Percentiles rank a stretch among this genome's conserved stretches.
Conservation (phyloP, 2,113 vertebrate genomes). For the Ciconia stormi region DNA sequence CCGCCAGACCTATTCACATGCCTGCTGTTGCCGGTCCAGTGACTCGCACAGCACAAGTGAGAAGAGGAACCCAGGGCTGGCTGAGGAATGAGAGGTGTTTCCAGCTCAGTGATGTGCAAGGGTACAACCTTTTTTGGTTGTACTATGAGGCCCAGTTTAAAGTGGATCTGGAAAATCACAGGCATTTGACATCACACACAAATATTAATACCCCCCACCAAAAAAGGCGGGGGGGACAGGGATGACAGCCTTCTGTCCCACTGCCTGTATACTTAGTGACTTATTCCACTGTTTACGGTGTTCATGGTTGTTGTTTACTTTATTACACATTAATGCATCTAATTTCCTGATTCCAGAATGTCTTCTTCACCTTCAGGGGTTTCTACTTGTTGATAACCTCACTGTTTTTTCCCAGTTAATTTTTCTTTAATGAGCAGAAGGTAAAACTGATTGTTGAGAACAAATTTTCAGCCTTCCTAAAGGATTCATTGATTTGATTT, state of each 20-base stretch:
- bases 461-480: not conserved
- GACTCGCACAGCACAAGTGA: not conserved
- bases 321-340: not conserved
- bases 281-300: not conserved
- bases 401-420: not conserved
- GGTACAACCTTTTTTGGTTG: not conserved
- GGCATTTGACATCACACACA: not conserved
- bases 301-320: not conserved
- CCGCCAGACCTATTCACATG: fast-evolving
- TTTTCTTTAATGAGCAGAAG: not conserved
- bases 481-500: not conserved
- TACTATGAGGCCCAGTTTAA: not conserved
- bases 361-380: not conserved
- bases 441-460: not conserved
- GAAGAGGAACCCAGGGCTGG: not conserved
- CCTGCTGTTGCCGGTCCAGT: not conserved
- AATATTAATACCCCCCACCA: not conserved
- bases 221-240: not conserved
- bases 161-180: not conserved
- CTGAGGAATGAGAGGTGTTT: not conserved
- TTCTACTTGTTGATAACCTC: not conserved
- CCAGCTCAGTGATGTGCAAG: not conserved
- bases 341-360: not conserved
- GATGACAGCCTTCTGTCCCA: not conserved
- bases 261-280: not conserved